A percentile compares a stretch with the other conserved stretches of the same genome.
These are phyloP conservation scores for Papilio dardanus DNA, from an alignment of 1,140 invertebrate species.

Conservation along the genomic window DNA sequence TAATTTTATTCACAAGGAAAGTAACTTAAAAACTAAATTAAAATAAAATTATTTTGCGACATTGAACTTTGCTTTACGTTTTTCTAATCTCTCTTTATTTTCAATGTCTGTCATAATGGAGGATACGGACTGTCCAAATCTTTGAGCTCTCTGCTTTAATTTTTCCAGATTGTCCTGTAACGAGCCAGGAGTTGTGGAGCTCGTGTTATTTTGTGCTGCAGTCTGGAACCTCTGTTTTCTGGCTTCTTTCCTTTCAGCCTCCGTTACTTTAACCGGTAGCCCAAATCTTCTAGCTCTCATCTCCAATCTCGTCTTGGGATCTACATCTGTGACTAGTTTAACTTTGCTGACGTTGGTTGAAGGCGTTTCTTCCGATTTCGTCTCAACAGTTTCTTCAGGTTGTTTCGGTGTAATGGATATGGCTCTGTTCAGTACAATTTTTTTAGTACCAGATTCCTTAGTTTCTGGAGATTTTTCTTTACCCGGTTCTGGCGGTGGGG, in stretches of 20 bases:
- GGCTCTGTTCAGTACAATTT: conserved; percentile 86
- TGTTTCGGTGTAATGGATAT: conserved; percentile 68
- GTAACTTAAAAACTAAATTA: neutral
- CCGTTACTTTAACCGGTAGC: conserved; percentile 82
- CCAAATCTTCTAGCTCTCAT: conserved; percentile 92
- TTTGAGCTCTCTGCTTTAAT: conserved; percentile 88
- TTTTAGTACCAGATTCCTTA: conserved; percentile 81
- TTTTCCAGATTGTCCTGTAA: conserved; percentile 83
- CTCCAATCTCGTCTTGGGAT: conserved; percentile 87
- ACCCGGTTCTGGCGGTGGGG: conserved; percentile 50
- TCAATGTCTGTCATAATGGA: conserved; percentile 86
- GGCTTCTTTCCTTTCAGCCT: conserved; percentile 85
- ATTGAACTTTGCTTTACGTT: conserved; percentile 88
- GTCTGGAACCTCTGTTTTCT: conserved; percentile 85
- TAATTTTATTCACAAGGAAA: neutral
- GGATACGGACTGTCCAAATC: conserved; percentile 89
- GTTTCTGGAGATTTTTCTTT: conserved; percentile 52
- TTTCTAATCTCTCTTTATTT: conserved; percentile 86
- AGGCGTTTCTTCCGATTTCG: conserved; percentile 37
- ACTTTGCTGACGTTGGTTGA: conserved; percentile 53
- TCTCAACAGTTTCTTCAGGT: conserved; percentile 46
- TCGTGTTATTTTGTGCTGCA: conserved; percentile 45
- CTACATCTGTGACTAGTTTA: conserved; percentile 84
- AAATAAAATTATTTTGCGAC: conserved; percentile 48
- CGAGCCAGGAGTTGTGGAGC: conserved; percentile 73